Conservation (phyloP, 2,888 invertebrate genomes). For the Stegana nigrithorax region DNA sequence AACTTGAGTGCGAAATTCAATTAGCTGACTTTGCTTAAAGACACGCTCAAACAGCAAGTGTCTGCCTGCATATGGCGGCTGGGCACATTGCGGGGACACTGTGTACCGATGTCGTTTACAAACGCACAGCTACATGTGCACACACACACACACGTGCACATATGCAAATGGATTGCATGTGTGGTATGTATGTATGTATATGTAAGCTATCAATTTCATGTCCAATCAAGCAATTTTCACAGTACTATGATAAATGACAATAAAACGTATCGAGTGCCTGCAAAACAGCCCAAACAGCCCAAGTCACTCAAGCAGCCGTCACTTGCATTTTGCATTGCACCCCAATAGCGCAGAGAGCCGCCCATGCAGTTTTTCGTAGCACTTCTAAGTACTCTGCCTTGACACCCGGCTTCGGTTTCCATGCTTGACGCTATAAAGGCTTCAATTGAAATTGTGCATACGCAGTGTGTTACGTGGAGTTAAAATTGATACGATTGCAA, state of each 20-base stretch:
- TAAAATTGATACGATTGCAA: too few species aligned
- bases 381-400: too few species aligned
- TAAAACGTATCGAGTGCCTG: constrained; percentile 17
- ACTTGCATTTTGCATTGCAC: constrained; percentile 39
- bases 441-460: too few species aligned
- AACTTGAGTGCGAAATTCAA: constrained; percentile 62
- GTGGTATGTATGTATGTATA: constrained; percentile 12
- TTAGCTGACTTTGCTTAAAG: constrained; percentile 55
- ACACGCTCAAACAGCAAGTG: constrained; percentile 21
- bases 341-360: too few species aligned
- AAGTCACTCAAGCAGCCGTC: constrained; percentile 31
- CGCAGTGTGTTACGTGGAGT: too few species aligned
- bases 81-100: too few species aligned
- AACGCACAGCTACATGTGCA: too few species aligned
- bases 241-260: constrained; percentile 19
- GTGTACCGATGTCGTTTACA: too few species aligned
- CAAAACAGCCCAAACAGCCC: constrained; percentile 45
- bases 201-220: constrained; percentile 64
- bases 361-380: too few species aligned
- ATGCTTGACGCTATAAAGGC: too few species aligned
- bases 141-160: constrained; percentile 17
- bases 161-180: background rate
- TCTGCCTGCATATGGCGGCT: too few species aligned
- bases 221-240: constrained; percentile 60
- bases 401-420: too few species aligned